Conservation (phyloP, 37 sponge, comb jelly and placozoan genomes). For the Diacarnus erythraeanus region DNA sequence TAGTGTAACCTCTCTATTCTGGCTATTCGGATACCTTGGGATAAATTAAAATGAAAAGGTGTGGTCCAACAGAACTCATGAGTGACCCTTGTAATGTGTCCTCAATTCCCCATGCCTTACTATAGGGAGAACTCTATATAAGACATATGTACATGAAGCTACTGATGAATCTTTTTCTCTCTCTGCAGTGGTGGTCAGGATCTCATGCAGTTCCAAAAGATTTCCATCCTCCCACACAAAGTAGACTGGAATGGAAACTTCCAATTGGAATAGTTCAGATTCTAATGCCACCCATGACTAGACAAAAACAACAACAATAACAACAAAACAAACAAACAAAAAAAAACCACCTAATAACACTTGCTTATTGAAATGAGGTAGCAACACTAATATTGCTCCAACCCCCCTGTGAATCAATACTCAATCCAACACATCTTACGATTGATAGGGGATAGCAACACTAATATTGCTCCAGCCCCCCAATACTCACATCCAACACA, state of each 20-base stretch:
- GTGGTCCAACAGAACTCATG: too few species aligned
- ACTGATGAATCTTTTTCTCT: conserved; percentile 52
- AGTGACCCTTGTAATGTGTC: too few species aligned
- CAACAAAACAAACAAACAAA: too few species aligned
- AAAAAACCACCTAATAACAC: not conserved
- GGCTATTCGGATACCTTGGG: too few species aligned
- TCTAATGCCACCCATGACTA: conserved; percentile 78
- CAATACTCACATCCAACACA: conserved; percentile 18
- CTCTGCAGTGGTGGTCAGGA: conserved; percentile 26
- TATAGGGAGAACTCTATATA: too few species aligned
- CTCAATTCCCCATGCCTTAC: too few species aligned
- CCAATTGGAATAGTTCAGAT: conserved; percentile 35
- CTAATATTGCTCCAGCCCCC: not conserved
- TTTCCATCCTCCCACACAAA: conserved; percentile 58
- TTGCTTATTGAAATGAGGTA: conserved; percentile 32
- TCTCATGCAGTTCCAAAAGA: conserved; percentile 32
- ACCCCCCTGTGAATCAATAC: conserved; percentile 13
- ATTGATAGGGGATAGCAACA: conserved; percentile 41
- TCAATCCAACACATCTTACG: conserved; percentile 16
- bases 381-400: too few species aligned
- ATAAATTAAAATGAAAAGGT: too few species aligned
- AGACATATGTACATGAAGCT: conserved; percentile 39
- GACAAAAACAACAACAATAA: too few species aligned
- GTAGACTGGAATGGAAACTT: conserved; percentile 80
- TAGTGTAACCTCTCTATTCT: too few species aligned